Percentiles rank a stretch among this genome's conserved stretches.
These are phyloP conservation scores for Steatornis caripensis DNA, from an alignment of 2,113 vertebrate species.

Conservation along the genomic window DNA sequence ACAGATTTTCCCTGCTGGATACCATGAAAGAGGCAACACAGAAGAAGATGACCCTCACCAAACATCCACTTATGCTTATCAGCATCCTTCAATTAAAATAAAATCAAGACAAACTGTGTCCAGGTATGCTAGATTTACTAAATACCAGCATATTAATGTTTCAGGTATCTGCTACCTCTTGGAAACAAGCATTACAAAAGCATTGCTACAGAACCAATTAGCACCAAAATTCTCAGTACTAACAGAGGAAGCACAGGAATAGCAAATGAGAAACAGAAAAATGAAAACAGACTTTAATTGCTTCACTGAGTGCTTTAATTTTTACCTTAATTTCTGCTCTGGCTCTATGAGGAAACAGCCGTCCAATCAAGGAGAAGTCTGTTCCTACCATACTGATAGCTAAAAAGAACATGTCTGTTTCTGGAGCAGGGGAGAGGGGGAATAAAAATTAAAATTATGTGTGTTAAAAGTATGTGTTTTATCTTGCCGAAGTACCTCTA, in stretches of 20 bases:
- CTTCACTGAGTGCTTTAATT: not conserved
- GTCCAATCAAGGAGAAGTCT: slow-evolving; percentile 96
- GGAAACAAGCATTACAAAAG: not conserved
- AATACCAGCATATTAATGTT: not conserved
- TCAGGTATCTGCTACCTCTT: not conserved
- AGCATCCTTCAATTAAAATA: not conserved
- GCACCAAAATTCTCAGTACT: not conserved
- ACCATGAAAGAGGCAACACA: not conserved
- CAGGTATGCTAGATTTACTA: not conserved
- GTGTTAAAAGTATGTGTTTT: not conserved
- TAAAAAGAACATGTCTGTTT: slow-evolving; percentile 98
- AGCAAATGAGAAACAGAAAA: not conserved
- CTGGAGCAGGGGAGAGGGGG: slow-evolving; percentile 61
- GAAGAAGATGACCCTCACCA: not conserved
- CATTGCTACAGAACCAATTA: not conserved
- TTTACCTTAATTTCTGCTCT: slow-evolving; percentile 94
- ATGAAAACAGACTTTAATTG: not conserved
- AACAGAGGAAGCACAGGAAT: not conserved
- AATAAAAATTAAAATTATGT: not conserved
- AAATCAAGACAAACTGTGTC: not conserved
- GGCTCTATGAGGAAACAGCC: slow-evolving; percentile 92
- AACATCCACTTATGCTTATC: not conserved
- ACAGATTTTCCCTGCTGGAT: not conserved
- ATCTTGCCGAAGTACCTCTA: not conserved
- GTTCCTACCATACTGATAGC: slow-evolving; percentile 99